Evolutionary conservation across 2,888 invertebrate species (phyloP).

Genomic region (Melinaea marsaeus): DNA sequence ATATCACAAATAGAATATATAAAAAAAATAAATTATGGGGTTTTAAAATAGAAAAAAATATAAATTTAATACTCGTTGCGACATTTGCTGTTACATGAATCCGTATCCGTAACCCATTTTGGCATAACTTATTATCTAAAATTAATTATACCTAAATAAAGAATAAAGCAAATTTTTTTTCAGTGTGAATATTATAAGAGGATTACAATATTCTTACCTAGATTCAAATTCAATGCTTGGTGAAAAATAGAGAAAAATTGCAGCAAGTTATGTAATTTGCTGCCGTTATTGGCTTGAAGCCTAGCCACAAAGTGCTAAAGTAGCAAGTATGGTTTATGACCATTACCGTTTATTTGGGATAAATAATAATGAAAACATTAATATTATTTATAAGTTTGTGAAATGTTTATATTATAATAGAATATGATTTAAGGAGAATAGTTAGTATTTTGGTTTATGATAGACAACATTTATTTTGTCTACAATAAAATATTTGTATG

Average conservation of each 20-base stretch:
- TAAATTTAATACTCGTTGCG: too few relatives aligned
- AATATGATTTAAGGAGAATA: too few relatives aligned
- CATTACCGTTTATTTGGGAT: background rate
- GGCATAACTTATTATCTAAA: too few relatives aligned
- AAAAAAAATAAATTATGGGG: too few relatives aligned
- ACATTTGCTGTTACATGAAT: too few relatives aligned
- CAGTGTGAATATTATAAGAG: conserved; percentile 32
- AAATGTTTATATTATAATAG: too few relatives aligned
- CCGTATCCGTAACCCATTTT: too few relatives aligned
- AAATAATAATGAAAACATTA: conserved; percentile 2
- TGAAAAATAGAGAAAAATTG: conserved; percentile 64
- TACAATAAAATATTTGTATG: too few relatives aligned
- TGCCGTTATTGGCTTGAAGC: conserved; percentile 60
- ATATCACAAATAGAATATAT: background rate
- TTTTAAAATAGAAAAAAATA: too few relatives aligned
- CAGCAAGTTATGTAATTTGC: conserved; percentile 68
- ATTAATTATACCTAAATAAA: too few relatives aligned
- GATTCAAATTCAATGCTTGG: conserved; percentile 34
- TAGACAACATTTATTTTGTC: too few relatives aligned
- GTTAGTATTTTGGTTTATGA: too few relatives aligned
- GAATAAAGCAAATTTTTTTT: conserved; percentile 15
- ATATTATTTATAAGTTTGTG: background rate
- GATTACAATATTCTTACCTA: background rate
- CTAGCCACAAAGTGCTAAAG: conserved; percentile 25
- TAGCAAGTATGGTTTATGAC: conserved; percentile 18